phyloP scores from a whole-genome alignment of 2,113 vertebrate genomes.

The Holacanthus passer region DNA sequence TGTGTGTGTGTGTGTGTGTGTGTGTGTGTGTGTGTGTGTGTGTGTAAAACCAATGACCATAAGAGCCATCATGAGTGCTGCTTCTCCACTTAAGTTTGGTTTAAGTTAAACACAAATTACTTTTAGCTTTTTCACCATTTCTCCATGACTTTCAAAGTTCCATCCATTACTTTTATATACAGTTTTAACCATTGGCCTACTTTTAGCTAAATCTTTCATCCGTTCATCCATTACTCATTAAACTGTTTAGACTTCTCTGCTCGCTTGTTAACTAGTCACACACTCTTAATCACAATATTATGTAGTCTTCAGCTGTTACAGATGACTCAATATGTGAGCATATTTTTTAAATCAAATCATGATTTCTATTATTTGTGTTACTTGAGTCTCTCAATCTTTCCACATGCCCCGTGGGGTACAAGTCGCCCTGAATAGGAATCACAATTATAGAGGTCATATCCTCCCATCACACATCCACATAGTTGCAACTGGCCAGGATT shows the following conservation, averaged over 20 bases:
- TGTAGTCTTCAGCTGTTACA: neutral
- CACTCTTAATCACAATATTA: neutral
- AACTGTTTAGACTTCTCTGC: too few species aligned
- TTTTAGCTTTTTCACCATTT: neutral
- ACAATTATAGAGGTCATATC: neutral
- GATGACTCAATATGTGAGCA: neutral
- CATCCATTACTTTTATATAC: neutral
- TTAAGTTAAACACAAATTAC: neutral
- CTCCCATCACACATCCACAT: neutral
- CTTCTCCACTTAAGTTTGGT: neutral
- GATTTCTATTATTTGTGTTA: neutral
- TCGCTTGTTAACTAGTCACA: neutral
- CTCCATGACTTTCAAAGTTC: neutral
- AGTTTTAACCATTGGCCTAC: too few species aligned
- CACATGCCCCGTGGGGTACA: neutral
- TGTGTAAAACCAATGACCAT: neutral
- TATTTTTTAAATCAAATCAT: neutral
- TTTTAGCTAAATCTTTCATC: neutral
- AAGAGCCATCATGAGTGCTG: neutral
- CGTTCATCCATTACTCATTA: neutral
- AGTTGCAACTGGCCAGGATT: conserved; percentile 3
- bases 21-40: conserved; percentile 19
- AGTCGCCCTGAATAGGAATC: neutral
- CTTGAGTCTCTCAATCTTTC: neutral
- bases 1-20: conserved; percentile 19